These are phyloP conservation scores for Malaclemys terrapin DNA, from an alignment of 2,113 vertebrate genomes.

Conservation along the genomic window DNA sequence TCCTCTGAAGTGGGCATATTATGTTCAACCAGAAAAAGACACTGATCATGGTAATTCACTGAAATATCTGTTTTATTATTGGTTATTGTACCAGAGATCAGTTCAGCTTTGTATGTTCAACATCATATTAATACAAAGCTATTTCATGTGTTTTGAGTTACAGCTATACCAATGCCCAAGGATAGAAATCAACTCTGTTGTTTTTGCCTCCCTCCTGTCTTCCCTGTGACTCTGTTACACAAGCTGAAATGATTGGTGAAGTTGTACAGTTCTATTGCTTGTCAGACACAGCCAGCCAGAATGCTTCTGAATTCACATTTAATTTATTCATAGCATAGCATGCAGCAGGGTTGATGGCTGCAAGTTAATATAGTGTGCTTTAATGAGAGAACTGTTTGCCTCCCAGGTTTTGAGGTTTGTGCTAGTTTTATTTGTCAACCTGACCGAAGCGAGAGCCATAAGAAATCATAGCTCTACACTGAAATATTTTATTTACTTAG, in stretches of 20 bases:
- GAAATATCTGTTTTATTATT: neutral
- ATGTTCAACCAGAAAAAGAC: neutral
- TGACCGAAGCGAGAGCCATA: constrained; percentile 47
- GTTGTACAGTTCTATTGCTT: constrained; percentile 43
- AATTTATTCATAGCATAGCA: constrained; percentile 77
- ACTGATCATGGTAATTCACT: neutral
- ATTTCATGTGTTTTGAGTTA: neutral
- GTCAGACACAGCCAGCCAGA: constrained; percentile 62
- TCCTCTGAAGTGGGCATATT: neutral
- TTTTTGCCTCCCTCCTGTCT: constrained; percentile 1
- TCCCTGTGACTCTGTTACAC: neutral
- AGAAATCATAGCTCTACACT: constrained; percentile 46
- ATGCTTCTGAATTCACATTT: constrained; percentile 70
- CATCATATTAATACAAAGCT: neutral
- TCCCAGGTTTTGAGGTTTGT: constrained; percentile 65
- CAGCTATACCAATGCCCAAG: neutral
- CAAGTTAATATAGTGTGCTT: constrained; percentile 77
- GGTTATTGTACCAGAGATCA: accelerated
- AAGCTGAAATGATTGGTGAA: constrained; percentile 37
- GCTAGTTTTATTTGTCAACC: constrained; percentile 71
- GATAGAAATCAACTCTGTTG: neutral
- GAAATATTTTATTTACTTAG: constrained; percentile 60
- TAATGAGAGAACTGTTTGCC: constrained; percentile 77
- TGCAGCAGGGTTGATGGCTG: constrained; percentile 64
- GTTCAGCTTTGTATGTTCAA: neutral